phyloP scores from a whole-genome alignment of 2,888 invertebrate genomes.

The Cataglyphis livida region DNA sequence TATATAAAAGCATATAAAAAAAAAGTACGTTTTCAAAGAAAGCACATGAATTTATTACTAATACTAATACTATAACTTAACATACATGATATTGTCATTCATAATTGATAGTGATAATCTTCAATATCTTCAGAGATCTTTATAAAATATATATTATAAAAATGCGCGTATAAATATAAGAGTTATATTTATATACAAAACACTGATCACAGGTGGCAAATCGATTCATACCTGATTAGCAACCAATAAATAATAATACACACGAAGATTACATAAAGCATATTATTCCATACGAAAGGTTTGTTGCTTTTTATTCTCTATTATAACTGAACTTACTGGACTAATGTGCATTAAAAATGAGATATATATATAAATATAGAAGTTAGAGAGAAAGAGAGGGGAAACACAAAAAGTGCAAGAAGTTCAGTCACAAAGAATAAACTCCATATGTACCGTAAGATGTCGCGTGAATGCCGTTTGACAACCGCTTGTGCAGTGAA shows the following conservation, averaged over 20 bases:
- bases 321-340: background rate
- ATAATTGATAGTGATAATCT: background rate
- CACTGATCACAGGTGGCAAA: background rate
- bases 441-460: background rate
- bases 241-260: slow-evolving; percentile 35
- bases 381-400: background rate
- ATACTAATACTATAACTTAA: too few species aligned
- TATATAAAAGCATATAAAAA: background rate
- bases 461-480: background rate
- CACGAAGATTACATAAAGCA: slow-evolving; percentile 21
- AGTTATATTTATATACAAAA: background rate
- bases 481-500: background rate
- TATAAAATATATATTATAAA: background rate
- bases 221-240: slow-evolving; percentile 39
- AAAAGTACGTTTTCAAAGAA: background rate
- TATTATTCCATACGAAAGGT: background rate
- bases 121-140: background rate
- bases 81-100: background rate
- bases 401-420: background rate
- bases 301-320: background rate
- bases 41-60: background rate
- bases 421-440: too few species aligned
- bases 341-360: background rate
- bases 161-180: background rate
- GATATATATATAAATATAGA: background rate